Evolutionary conservation across 2,797 vertebrate genomes (phyloP), one percentile per base, ranked within the genome.

Genomic region (Mastacembelus armatus): DNA sequence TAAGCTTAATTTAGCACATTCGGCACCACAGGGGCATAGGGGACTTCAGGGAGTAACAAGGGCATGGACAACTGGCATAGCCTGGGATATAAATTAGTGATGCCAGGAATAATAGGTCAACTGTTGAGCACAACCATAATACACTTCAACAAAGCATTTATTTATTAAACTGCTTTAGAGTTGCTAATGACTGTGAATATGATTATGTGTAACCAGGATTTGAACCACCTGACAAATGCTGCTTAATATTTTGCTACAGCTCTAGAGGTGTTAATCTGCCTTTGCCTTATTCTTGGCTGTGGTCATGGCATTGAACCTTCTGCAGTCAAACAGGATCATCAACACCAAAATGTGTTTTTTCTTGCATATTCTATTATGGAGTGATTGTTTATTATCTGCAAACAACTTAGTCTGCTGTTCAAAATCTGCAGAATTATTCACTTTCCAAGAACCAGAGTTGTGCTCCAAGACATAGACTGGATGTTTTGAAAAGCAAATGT

Each of bases 1-100:
- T 78, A 70, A 71, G 81, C 78, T 86, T 87, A 87, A 89, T 89
- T 91, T 89, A 85, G 85, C 68, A 66, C 66, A 56, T 82, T 89
- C 86, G 83, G 71, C 77, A 69, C 74, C 50, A 47, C 33, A 2
- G 83, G 85, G 61, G 65, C 76, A 75, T 27, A 56, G 69, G 73
- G 70, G 74, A 77, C 60, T 72, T 62, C 32, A 49, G 63, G 48
- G 69, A 71, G 66, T 77, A 80, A 80, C 78, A 51, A 65, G 78
- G 80, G 65, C 81, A 84, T 15, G 68, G 75, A 59, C 76, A 70
- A 62, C 72, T 54, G 47, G 36, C 18, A 21, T 61, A 66, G 64
- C 54, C 64, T 45, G 22, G 24, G 24, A 74, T 77, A 71, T 81
- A 86, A 85, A 89, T 85, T 68, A 77, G 63, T 59, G 49, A 66